A percentile compares a stretch with the other conserved stretches of the same genome.
Evolutionary conservation across 1,140 invertebrate species (phyloP).

Genomic region (Drosophila grimshawi): DNA sequence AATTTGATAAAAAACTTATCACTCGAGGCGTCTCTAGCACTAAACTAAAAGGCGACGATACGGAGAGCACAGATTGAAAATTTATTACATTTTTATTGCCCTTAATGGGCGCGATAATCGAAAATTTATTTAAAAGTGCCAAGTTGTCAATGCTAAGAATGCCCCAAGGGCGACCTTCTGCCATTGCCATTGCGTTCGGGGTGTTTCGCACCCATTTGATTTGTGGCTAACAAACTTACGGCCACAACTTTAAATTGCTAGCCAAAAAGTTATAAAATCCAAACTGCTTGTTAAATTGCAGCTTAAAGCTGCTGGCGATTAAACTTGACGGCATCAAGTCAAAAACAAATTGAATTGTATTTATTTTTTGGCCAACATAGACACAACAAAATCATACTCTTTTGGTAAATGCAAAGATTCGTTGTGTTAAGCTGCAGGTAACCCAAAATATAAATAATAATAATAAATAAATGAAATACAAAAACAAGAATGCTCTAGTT

Average conservation of each 20-base stretch:
- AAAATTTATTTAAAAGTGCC: constrained; percentile 81
- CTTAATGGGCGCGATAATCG: constrained; percentile 80
- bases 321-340: constrained; percentile 3
- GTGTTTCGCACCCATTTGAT: constrained; percentile 55
- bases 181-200: constrained; percentile 9
- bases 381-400: constrained; percentile 19
- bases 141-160: constrained; percentile 42
- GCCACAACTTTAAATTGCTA: constrained; percentile 15
- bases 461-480: constrained; percentile 65
- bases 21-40: constrained; percentile 37
- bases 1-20: constrained; percentile 79
- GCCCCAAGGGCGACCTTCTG: constrained; percentile 18
- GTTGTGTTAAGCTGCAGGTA: constrained; percentile 74
- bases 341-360: not conserved
- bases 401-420: constrained; percentile 70
- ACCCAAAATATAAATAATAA: constrained; percentile 24
- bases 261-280: constrained; percentile 1
- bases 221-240: constrained; percentile 53
- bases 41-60: constrained; percentile 17
- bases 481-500: constrained; percentile 43
- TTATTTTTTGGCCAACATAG: constrained; percentile 16
- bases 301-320: constrained; percentile 20
- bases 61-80: constrained; percentile 72
- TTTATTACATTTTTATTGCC: constrained; percentile 84
- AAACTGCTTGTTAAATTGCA: not conserved